Percentiles rank a stretch among this genome's conserved stretches.
Evolutionary conservation across 2,797 vertebrate species (phyloP).

Genomic region (Girardinus metallicus): DNA sequence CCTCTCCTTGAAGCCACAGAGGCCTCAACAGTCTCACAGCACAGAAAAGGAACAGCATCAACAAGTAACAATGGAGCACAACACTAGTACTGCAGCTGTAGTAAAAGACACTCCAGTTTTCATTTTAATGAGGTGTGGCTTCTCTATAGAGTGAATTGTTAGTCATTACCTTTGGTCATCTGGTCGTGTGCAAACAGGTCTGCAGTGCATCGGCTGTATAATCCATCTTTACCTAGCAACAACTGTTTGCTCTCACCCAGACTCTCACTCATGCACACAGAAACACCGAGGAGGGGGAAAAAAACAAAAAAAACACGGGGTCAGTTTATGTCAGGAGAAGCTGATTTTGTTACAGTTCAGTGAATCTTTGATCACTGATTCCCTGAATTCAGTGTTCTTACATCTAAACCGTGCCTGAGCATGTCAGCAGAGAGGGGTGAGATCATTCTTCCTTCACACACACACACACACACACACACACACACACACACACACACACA

Average conservation of each 20-base stretch:
- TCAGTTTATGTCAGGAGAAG: conserved; percentile 7
- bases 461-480: too few relatives aligned
- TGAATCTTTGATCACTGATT: conserved; percentile 32
- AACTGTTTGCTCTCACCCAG: conserved; percentile 70
- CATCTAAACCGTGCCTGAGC: conserved; percentile 3
- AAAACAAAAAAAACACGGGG: conserved; percentile 12
- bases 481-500: too few relatives aligned
- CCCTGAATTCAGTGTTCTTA: conserved; percentile 11
- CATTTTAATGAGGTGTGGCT: conserved; percentile 21
- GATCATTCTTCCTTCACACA: conserved; percentile 11
- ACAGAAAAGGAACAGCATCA: not conserved
- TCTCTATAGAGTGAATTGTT: conserved; percentile 26
- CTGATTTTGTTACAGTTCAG: conserved; percentile 17
- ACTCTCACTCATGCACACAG: conserved; percentile 22
- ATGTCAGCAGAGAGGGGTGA: conserved; percentile 6
- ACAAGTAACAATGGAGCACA: conserved; percentile 7
- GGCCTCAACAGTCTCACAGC: not conserved
- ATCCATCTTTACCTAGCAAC: conserved; percentile 80
- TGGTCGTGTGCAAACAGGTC: conserved; percentile 72
- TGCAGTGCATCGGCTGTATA: conserved; percentile 51
- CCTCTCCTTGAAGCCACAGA: conserved; percentile 1
- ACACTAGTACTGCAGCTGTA: not conserved
- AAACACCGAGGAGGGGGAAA: conserved; percentile 17
- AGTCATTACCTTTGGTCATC: conserved; percentile 42
- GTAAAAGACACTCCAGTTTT: not conserved